phyloP scores from a whole-genome alignment of 2,113 vertebrate species.

The Chionomys nivalis region DNA sequence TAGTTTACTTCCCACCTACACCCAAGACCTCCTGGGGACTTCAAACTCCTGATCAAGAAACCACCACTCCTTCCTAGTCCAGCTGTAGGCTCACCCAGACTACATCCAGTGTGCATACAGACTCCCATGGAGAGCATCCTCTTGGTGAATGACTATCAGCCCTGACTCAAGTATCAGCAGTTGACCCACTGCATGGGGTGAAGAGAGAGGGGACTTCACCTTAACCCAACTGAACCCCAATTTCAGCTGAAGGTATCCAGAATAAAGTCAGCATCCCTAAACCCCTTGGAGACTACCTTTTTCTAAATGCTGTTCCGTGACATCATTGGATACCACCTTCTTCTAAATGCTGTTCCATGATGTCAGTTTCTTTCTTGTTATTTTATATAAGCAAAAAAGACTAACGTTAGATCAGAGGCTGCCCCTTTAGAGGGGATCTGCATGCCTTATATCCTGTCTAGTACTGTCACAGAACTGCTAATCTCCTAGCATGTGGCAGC shows the following conservation, averaged over 20 bases:
- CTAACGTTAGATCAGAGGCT: not conserved
- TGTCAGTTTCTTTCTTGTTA: not conserved
- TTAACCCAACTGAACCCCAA: not conserved
- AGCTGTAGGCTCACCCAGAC: too few relatives aligned
- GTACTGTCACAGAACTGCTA: not conserved
- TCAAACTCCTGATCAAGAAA: not conserved
- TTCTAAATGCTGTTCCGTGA: not conserved
- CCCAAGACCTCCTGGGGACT: not conserved
- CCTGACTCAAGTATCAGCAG: not conserved
- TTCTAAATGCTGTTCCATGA: not conserved
- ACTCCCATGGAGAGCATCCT: not conserved
- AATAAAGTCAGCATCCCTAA: not conserved
- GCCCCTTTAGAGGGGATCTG: not conserved
- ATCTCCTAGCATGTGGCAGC: not conserved
- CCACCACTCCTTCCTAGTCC: not conserved
- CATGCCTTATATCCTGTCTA: not conserved
- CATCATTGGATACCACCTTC: too few relatives aligned
- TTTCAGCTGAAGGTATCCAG: not conserved
- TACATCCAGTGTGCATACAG: not conserved
- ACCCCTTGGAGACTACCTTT: not conserved
- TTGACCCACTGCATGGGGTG: not conserved
- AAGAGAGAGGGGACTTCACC: too few relatives aligned
- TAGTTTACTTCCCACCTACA: not conserved
- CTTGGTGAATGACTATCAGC: not conserved
- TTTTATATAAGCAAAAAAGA: not conserved